Percentiles rank a stretch among this genome's conserved stretches.
phyloP scores from a whole-genome alignment of 2,113 vertebrate species.

The Tragelaphus scriptus region DNA sequence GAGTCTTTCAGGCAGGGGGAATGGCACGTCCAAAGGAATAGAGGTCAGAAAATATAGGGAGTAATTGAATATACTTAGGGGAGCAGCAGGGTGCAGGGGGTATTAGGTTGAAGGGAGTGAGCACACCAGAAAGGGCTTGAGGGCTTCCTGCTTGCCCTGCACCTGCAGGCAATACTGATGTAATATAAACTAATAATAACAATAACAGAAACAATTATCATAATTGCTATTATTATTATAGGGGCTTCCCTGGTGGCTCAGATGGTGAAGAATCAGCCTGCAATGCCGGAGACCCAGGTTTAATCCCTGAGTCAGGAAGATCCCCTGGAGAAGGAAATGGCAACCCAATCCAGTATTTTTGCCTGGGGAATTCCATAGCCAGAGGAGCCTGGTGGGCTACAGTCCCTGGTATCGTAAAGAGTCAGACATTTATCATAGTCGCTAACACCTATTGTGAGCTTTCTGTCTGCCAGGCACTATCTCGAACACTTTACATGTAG shows the following conservation, averaged over 20 bases:
- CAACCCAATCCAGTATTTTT: neutral
- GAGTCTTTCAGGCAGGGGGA: neutral
- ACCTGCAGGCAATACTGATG: neutral
- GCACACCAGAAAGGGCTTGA: neutral
- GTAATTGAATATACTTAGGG: too few relatives aligned
- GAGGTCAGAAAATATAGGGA: neutral
- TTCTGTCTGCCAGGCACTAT: neutral
- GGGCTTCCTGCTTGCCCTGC: neutral
- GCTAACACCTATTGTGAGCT: neutral
- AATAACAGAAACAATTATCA: neutral
- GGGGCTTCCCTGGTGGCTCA: neutral
- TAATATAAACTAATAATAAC: neutral
- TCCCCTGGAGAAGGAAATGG: neutral
- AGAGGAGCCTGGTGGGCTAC: neutral
- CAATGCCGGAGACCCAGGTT: neutral
- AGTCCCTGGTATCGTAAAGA: fast-evolving
- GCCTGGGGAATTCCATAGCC: neutral
- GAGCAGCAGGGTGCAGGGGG: neutral
- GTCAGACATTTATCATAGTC: neutral
- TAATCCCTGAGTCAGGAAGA: neutral
- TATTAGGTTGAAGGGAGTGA: too few relatives aligned
- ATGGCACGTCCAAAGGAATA: neutral
- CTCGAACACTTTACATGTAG: neutral
- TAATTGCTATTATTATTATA: neutral
- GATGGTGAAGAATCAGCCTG: neutral